Conservation (phyloP, 2,888 invertebrate species). For the Ichneumon xanthorius region DNA sequence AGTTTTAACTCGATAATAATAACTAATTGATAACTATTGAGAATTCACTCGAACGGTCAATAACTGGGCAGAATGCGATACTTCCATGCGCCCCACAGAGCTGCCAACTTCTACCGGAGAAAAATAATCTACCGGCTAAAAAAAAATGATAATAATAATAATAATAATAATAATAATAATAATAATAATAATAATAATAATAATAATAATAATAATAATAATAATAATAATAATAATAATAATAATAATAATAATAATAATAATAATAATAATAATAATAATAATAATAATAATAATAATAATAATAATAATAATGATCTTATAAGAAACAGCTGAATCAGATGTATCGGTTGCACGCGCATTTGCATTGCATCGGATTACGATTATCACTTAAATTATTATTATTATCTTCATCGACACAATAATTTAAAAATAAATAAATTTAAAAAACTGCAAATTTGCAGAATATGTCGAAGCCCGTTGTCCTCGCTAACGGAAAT, state of each 20-base stretch:
- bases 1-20: not conserved
- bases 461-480: conserved; percentile 85
- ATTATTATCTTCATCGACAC: not conserved
- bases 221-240: no score
- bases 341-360: not conserved
- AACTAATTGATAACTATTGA: not conserved
- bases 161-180: not conserved
- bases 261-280: no score
- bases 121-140: not conserved
- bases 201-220: no score
- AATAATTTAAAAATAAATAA: not conserved
- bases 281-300: no score
- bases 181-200: no score
- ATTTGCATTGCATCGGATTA: not conserved
- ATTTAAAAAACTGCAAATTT: not conserved
- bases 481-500: conserved; percentile 95
- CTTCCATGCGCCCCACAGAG: not conserved
- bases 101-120: not conserved
- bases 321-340: not conserved
- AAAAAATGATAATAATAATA: not conserved
- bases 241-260: no score
- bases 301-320: no score
- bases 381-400: not conserved
- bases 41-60: not conserved
- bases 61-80: not conserved